Percentiles rank a stretch among this genome's conserved stretches.
Conservation (phyloP, 2,888 invertebrate species). For the Diarsia mendica region DNA sequence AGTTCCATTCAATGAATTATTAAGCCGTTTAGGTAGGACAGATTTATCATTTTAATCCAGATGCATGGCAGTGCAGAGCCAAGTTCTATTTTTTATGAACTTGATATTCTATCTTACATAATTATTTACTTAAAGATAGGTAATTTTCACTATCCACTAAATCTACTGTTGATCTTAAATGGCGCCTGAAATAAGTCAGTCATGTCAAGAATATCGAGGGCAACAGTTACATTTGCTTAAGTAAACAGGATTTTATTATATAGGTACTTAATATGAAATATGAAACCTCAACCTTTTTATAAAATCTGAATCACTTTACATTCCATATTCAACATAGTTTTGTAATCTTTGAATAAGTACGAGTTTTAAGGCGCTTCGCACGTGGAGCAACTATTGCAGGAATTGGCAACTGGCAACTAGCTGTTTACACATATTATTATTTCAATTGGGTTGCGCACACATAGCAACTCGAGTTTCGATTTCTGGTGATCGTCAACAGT, state of each 20-base stretch:
- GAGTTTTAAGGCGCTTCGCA: too few relatives aligned
- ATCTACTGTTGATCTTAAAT: background rate
- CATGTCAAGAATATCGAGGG: background rate
- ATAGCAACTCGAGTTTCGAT: too few relatives aligned
- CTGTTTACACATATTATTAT: too few relatives aligned
- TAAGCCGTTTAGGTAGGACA: background rate
- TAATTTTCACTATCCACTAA: background rate
- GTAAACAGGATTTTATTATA: background rate
- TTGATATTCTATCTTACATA: background rate
- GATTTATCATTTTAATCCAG: constrained; percentile 1
- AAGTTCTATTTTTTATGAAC: background rate
- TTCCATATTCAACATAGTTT: too few relatives aligned
- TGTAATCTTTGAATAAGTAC: too few relatives aligned
- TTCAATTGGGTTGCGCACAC: too few relatives aligned
- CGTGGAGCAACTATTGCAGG: too few relatives aligned
- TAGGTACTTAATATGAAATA: background rate
- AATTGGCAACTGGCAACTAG: too few relatives aligned
- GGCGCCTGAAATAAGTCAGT: background rate
- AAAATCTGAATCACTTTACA: too few relatives aligned
- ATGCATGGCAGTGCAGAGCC: background rate
- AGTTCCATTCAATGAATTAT: background rate
- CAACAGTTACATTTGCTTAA: background rate
- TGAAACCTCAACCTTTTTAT: background rate
- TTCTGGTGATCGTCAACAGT: too few relatives aligned
- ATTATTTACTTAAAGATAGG: background rate